Conservation (phyloP, 2,113 vertebrate genomes). For the Platysternon megacephalum region DNA sequence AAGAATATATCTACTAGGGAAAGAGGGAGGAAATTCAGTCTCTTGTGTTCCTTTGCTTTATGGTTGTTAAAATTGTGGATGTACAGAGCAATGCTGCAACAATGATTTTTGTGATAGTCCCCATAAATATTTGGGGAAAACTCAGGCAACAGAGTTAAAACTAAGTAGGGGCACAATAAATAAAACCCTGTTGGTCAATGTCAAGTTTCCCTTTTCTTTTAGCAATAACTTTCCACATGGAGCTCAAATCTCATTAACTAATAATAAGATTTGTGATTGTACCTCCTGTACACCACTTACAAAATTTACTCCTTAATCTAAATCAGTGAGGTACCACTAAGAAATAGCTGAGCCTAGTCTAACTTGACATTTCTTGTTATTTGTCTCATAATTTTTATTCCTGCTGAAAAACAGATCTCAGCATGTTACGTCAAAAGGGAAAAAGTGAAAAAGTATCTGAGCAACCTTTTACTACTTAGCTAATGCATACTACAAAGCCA, state of each 20-base stretch:
- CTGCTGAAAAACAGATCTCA: neutral
- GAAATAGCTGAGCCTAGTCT: neutral
- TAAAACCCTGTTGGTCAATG: neutral
- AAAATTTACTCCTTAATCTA: neutral
- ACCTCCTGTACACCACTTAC: neutral
- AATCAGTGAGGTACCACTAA: neutral
- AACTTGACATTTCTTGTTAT: neutral
- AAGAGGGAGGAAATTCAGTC: conserved; percentile 16
- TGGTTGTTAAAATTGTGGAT: neutral
- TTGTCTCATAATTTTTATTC: neutral
- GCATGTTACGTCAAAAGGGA: neutral
- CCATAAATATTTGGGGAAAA: neutral
- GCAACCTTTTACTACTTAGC: neutral
- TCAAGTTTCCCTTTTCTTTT: neutral
- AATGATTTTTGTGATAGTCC: neutral
- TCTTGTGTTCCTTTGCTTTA: neutral
- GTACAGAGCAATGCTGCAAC: neutral
- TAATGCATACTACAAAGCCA: neutral
- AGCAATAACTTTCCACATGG: neutral
- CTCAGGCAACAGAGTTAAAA: neutral
- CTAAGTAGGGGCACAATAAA: neutral
- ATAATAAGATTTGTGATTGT: neutral
- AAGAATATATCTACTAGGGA: conserved; percentile 6
- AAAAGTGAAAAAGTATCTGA: neutral
- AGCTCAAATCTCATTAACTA: neutral